Percentiles rank a stretch among this genome's conserved stretches.
These are phyloP conservation scores for Melanostoma scalare DNA, from an alignment of 2,888 invertebrate genomes.

Conservation along the genomic window DNA sequence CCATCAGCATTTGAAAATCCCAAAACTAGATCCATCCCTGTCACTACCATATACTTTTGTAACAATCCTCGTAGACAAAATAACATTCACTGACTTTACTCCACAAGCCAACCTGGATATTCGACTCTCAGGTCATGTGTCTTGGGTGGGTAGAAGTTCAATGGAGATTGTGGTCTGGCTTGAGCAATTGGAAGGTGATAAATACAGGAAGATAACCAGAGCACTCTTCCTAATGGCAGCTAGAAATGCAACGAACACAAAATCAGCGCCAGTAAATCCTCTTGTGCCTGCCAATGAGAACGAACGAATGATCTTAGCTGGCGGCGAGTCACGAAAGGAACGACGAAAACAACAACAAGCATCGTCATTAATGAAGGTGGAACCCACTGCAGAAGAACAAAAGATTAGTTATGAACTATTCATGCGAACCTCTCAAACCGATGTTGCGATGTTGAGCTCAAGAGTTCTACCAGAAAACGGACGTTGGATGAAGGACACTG, in stretches of 20 bases:
- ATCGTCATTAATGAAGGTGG: constrained; percentile 85
- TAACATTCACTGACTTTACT: constrained; percentile 83
- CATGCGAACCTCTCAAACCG: constrained; percentile 84
- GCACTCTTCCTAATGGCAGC: constrained; percentile 89
- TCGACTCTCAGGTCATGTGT: constrained; percentile 88
- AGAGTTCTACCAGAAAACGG: constrained; percentile 84
- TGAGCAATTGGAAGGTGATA: constrained; percentile 84
- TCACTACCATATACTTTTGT: constrained; percentile 87
- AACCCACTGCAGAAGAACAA: constrained; percentile 87
- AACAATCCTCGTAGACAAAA: constrained; percentile 89
- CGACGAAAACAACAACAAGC: constrained; percentile 82
- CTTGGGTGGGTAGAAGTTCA: constrained; percentile 88
- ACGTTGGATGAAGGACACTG: constrained; percentile 87
- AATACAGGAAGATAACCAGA: constrained; percentile 84
- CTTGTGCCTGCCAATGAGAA: constrained; percentile 84
- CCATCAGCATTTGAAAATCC: constrained; percentile 86
- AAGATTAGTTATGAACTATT: constrained; percentile 87
- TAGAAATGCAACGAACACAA: constrained; percentile 85
- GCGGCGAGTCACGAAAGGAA: constrained; percentile 84
- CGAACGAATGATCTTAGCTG: constrained; percentile 84
- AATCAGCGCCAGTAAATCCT: constrained; percentile 84
- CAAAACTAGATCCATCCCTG: constrained; percentile 83
- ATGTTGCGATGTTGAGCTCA: constrained; percentile 83
- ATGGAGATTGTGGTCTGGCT: constrained; percentile 88
- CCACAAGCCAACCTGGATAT: constrained; percentile 85